Conservation (phyloP, 2,888 invertebrate genomes). For the Torymus tubicola region DNA sequence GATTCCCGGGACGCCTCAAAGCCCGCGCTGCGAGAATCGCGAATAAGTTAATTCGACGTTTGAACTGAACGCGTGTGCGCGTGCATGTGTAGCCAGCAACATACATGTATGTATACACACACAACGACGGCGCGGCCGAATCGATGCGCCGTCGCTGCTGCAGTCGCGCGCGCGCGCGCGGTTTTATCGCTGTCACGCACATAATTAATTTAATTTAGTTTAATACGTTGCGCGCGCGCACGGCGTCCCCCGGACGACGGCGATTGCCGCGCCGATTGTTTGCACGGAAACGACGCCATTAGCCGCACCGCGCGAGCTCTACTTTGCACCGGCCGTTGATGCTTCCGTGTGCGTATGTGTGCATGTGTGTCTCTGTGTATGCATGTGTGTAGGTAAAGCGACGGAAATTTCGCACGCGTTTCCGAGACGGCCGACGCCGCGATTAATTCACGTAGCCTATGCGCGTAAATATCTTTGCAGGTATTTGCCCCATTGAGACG, state of each 20-base stretch:
- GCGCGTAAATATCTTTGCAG: too few relatives aligned
- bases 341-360: background rate
- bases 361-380: too few relatives aligned
- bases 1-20: too few relatives aligned
- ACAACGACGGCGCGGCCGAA: background rate
- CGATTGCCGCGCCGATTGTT: constrained; percentile 73
- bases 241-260: constrained; percentile 63
- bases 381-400: background rate
- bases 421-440: background rate
- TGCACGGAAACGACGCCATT: constrained; percentile 72
- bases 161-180: constrained; percentile 5
- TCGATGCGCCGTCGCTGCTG: constrained; percentile 49
- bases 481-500: too few relatives aligned
- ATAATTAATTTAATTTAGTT: constrained; percentile 77
- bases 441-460: too few relatives aligned
- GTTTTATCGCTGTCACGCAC: constrained; percentile 76
- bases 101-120: too few relatives aligned
- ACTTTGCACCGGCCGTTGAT: constrained; percentile 5
- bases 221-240: constrained; percentile 68
- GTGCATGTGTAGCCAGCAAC: too few relatives aligned
- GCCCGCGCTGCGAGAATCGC: background rate
- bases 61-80: constrained; percentile 10
- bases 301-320: constrained; percentile 49
- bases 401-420: background rate
- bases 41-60: constrained; percentile 53